Conservation (phyloP, 1,140 invertebrate genomes). For the Paraescarpia echinospica region DNA sequence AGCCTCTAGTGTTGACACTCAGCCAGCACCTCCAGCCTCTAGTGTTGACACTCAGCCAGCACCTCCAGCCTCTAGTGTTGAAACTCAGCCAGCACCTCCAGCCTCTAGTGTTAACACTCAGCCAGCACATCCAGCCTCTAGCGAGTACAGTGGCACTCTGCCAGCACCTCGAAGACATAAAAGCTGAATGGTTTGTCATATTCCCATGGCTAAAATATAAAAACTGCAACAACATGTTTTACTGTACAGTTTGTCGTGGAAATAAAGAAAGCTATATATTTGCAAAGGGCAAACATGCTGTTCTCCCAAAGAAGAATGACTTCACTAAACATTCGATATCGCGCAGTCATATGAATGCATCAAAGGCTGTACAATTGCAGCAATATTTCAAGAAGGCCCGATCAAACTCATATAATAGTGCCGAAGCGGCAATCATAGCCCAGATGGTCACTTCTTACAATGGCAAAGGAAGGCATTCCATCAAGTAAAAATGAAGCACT, state of each 20-base stretch:
- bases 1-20: too few species aligned
- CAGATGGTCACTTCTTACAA: conserved; percentile 16
- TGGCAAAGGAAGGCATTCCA: conserved; percentile 5
- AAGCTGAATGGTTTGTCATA: conserved; percentile 13
- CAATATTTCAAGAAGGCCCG: neutral
- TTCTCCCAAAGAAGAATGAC: conserved; percentile 13
- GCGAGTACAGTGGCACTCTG: neutral
- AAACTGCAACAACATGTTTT: conserved; percentile 7
- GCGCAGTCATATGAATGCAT: too few species aligned
- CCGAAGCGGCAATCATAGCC: conserved; percentile 8
- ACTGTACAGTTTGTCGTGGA: neutral
- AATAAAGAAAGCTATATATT: conserved; percentile 10
- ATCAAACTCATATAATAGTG: conserved; percentile 13
- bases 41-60: too few species aligned
- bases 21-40: too few species aligned
- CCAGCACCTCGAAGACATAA: conserved; percentile 12
- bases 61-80: too few species aligned
- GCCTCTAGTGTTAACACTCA: too few species aligned
- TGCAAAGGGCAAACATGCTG: neutral
- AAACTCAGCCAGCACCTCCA: too few species aligned
- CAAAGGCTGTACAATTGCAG: neutral
- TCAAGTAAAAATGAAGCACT: neutral
- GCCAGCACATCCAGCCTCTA: too few species aligned
- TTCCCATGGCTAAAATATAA: conserved; percentile 13
- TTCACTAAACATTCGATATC: conserved; percentile 5